phyloP scores from a whole-genome alignment of 2,888 invertebrate genomes.

The Netelia inedita region DNA sequence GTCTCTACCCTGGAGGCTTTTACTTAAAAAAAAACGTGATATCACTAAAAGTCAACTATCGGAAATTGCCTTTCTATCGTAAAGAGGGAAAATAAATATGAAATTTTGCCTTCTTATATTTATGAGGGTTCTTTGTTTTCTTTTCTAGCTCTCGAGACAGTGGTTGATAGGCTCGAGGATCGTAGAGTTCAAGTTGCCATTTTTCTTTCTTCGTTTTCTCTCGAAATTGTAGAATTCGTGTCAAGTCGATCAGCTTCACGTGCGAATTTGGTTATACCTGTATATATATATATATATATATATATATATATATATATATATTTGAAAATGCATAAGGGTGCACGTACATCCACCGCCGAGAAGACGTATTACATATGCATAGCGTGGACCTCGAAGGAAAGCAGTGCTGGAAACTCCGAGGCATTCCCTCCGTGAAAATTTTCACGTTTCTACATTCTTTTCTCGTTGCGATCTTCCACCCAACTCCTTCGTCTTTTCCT shows the following conservation, averaged over 20 bases:
- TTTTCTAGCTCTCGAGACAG: no score
- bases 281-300: background rate
- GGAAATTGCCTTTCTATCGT: no score
- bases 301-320: background rate
- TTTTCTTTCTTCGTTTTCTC: background rate
- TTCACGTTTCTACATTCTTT: slow-evolving; percentile 57
- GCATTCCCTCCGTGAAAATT: slow-evolving; percentile 45
- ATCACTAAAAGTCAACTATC: no score
- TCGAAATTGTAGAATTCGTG: slow-evolving; percentile 9
- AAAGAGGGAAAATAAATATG: no score
- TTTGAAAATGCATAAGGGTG: background rate
- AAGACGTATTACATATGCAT: slow-evolving; percentile 54
- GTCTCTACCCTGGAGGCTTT: no score
- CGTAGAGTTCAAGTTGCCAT: background rate
- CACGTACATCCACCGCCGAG: slow-evolving; percentile 16
- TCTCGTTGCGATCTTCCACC: slow-evolving; percentile 58
- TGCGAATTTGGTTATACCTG: background rate
- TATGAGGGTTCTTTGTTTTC: no score
- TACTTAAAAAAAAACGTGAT: no score
- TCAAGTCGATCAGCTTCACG: slow-evolving; percentile 30
- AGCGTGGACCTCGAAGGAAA: slow-evolving; percentile 39
- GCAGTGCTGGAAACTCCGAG: slow-evolving; percentile 46
- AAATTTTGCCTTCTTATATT: no score
- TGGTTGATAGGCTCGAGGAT: no score
- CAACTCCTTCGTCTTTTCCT: slow-evolving; percentile 39